These are phyloP conservation scores for Volucella inflata DNA, from an alignment of 2,888 invertebrate species.

Conservation along the genomic window DNA sequence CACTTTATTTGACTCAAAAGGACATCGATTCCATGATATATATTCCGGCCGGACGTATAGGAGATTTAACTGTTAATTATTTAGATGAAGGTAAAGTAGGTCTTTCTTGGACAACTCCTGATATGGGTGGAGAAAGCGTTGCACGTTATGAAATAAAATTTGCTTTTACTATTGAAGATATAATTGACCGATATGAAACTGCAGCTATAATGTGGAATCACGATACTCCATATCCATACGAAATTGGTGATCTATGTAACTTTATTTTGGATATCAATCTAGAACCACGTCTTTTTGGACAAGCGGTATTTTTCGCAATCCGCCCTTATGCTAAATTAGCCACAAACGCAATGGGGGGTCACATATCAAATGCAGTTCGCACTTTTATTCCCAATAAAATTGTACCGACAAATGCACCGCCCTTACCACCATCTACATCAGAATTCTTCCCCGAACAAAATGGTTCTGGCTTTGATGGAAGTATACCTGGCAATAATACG, in stretches of 20 bases:
- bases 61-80: constrained; percentile 85
- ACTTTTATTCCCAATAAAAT: constrained; percentile 83
- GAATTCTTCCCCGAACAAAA: constrained; percentile 9
- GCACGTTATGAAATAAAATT: constrained; percentile 85
- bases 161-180: constrained; percentile 83
- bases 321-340: constrained; percentile 84
- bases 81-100: constrained; percentile 84
- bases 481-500: constrained; percentile 21
- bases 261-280: constrained; percentile 81
- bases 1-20: constrained; percentile 83
- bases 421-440: constrained; percentile 6
- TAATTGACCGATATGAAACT: constrained; percentile 84
- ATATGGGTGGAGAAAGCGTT: constrained; percentile 85
- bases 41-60: constrained; percentile 83
- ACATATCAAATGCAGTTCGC: constrained; percentile 85
- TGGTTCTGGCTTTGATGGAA: not conserved
- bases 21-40: constrained; percentile 78
- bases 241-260: constrained; percentile 85
- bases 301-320: constrained; percentile 85
- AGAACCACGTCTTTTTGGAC: constrained; percentile 84
- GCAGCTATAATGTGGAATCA: constrained; percentile 83
- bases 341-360: constrained; percentile 81
- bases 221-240: constrained; percentile 83
- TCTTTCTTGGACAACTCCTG: constrained; percentile 86
- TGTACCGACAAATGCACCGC: constrained; percentile 7